Evolutionary conservation across 2,797 vertebrate genomes (phyloP).

Genomic region (Lepidocolaptes lacrymiger): DNA sequence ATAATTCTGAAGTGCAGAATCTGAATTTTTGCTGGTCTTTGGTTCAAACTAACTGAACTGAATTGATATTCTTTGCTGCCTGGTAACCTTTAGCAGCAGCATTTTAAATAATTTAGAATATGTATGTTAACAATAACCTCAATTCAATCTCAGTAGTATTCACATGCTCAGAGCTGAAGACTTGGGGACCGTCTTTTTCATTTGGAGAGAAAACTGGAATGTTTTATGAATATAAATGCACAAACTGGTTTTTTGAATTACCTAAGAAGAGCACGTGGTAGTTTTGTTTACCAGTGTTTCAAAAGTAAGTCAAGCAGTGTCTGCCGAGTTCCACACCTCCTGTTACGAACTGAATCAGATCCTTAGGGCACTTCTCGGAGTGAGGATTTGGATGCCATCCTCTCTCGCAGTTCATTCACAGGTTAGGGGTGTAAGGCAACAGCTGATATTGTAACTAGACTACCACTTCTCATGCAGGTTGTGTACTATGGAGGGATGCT

Average conservation of each 20-base stretch:
- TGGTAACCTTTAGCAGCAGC: constrained; percentile 3
- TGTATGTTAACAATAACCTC: constrained; percentile 3
- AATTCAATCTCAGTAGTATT: background rate
- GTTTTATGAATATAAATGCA: background rate
- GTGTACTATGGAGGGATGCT: background rate
- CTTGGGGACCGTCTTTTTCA: background rate
- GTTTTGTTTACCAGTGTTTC: background rate
- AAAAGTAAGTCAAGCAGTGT: background rate
- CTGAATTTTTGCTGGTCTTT: background rate
- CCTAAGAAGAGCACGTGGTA: background rate
- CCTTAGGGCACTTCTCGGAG: background rate
- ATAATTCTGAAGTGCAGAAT: background rate
- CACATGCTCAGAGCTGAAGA: background rate
- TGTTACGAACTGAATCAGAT: background rate
- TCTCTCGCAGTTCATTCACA: background rate
- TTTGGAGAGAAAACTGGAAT: background rate
- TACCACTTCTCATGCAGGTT: background rate
- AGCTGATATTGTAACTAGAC: background rate
- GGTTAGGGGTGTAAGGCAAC: background rate
- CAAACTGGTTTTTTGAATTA: background rate
- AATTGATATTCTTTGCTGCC: constrained; percentile 1
- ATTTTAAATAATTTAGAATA: constrained; percentile 45
- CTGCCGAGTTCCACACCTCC: background rate
- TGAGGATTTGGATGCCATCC: background rate
- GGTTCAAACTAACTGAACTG: background rate